Conservation (phyloP, 2,888 invertebrate species). For the Chrysolina haemoptera region DNA sequence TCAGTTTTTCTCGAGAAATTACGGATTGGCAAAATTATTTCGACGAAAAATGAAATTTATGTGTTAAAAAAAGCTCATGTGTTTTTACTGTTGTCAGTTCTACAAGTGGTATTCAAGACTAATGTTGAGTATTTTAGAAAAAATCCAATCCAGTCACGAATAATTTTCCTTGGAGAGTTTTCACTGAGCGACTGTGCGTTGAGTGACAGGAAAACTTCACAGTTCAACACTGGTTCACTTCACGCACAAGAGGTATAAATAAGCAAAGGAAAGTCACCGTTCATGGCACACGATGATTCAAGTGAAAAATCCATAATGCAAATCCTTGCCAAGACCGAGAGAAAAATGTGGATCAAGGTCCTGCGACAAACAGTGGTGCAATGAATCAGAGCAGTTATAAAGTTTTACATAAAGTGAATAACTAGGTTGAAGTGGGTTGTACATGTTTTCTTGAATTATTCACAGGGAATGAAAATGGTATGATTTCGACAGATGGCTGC, state of each 20-base stretch:
- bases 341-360: constrained; percentile 31
- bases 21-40: too few species aligned
- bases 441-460: background rate
- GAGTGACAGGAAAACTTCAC: background rate
- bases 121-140: too few species aligned
- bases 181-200: background rate
- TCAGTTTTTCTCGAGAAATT: too few species aligned
- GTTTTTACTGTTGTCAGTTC: too few species aligned
- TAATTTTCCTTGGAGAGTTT: too few species aligned
- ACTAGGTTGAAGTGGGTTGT: background rate
- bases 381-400: background rate
- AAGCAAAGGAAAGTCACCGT: constrained; percentile 31
- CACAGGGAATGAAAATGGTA: too few species aligned
- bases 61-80: too few species aligned
- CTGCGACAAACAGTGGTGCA: background rate
- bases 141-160: too few species aligned
- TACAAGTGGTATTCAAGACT: too few species aligned
- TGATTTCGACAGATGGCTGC: too few species aligned
- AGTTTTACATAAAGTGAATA: background rate
- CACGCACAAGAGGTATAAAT: background rate
- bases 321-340: constrained; percentile 33
- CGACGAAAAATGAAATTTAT: too few species aligned
- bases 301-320: constrained; percentile 46
- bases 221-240: background rate
- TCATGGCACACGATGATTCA: constrained; percentile 37